Evolutionary conservation across 2,113 vertebrate genomes (phyloP).

Genomic region (Pelecanoides urinatrix): DNA sequence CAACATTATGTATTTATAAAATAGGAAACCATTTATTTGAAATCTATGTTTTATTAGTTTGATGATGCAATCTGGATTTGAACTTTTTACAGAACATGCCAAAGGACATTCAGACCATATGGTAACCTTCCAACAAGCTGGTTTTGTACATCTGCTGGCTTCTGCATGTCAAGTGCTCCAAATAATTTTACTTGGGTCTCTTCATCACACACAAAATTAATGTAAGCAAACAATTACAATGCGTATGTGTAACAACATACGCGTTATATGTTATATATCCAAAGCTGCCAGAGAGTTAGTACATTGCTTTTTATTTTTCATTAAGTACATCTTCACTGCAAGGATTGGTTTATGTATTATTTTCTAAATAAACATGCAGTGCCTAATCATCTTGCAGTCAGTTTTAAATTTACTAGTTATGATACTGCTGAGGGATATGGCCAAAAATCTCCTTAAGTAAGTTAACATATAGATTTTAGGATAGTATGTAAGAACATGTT

Average conservation of each 20-base stretch:
- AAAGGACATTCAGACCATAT: not conserved
- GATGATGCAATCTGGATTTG: not conserved
- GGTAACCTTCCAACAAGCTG: not conserved
- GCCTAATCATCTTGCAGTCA: not conserved
- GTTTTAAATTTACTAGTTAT: not conserved
- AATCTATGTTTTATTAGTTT: not conserved
- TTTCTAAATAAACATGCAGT: not conserved
- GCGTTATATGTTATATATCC: not conserved
- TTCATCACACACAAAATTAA: not conserved
- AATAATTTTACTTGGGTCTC: not conserved
- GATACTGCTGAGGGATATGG: not conserved
- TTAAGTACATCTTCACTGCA: not conserved
- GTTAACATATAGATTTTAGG: not conserved
- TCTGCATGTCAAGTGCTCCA: not conserved
- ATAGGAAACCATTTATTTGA: not conserved
- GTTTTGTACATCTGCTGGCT: not conserved
- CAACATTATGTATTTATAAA: not conserved
- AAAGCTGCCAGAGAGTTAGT: not conserved
- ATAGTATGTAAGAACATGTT: not conserved
- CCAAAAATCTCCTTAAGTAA: not conserved
- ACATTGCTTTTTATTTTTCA: not conserved
- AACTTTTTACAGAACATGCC: not conserved
- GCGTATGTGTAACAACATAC: not conserved
- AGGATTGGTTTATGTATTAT: accelerated
- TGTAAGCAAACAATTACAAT: not conserved